These are phyloP conservation scores for Armadillidium nasatum DNA, from an alignment of 1,140 invertebrate genomes.

Conservation along the genomic window DNA sequence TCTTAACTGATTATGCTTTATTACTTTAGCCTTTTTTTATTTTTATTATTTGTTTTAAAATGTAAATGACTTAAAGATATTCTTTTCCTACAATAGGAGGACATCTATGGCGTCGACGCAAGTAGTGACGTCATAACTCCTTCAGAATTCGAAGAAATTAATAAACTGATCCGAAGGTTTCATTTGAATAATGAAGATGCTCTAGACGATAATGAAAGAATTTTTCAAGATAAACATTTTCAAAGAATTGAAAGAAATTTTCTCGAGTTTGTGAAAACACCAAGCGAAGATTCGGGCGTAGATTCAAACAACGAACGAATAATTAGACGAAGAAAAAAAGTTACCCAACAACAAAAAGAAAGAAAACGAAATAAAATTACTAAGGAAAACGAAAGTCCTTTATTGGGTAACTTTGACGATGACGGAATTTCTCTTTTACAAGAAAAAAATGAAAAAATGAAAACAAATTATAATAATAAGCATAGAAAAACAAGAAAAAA, in stretches of 20 bases:
- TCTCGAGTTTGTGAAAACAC: not conserved
- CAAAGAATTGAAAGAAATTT: not conserved
- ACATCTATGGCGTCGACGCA: not conserved
- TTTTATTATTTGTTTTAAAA: no score
- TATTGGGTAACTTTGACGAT: constrained; percentile 7
- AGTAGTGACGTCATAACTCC: not conserved
- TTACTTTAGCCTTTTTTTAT: no score
- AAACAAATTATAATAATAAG: not conserved
- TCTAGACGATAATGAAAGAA: not conserved
- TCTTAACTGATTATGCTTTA: no score
- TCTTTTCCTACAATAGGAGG: not conserved
- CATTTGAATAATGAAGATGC: not conserved
- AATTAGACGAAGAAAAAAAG: not conserved
- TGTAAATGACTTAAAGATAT: not conserved
- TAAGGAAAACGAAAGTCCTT: not conserved
- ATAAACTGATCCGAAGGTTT: not conserved
- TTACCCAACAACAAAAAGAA: constrained; percentile 8
- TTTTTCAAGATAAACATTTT: not conserved
- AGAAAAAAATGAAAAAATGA: constrained; percentile 2
- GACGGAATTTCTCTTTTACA: not conserved
- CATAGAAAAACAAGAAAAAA: not conserved
- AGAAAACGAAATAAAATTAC: not conserved
- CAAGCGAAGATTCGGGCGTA: not conserved
- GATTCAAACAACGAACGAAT: not conserved
- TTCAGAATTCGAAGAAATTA: not conserved